Percentiles rank a stretch among this genome's conserved stretches.
phyloP scores from a whole-genome alignment of 2,797 vertebrate species.

The Urocyon cinereoargenteus region DNA sequence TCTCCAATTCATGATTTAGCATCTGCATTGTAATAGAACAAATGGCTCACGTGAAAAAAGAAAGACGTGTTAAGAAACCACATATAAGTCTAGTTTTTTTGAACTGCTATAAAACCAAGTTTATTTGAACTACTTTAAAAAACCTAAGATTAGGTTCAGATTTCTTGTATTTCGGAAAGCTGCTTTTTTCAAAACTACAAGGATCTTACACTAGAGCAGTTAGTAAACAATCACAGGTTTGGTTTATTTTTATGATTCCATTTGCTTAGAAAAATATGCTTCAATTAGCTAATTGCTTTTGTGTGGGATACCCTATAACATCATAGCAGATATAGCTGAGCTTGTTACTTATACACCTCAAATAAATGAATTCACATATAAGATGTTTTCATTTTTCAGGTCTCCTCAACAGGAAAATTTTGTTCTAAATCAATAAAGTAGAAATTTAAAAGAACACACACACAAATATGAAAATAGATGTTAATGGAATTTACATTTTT shows the following conservation, averaged over 20 bases:
- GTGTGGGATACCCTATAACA: not conserved
- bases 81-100: not conserved
- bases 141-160: conserved; percentile 38
- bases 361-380: conserved; percentile 26
- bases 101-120: conserved; percentile 37
- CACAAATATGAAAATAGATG: not conserved
- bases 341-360: not conserved
- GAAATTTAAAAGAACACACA: not conserved
- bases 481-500: not conserved
- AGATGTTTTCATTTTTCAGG: not conserved
- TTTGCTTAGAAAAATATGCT: conserved; percentile 29
- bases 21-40: conserved; percentile 56
- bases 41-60: conserved; percentile 23
- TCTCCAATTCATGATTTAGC: conserved; percentile 14
- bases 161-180: conserved; percentile 20
- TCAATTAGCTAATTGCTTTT: conserved; percentile 28
- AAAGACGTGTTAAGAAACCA: not conserved
- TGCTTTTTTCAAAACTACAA: not conserved
- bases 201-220: not conserved
- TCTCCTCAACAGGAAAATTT: not conserved
- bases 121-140: conserved; percentile 50
- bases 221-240: not conserved
- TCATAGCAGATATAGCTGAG: not conserved
- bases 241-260: not conserved
- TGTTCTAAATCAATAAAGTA: not conserved